Evolutionary conservation across 1,140 invertebrate genomes (phyloP).

Genomic region (Dendroctonus ponderosae): DNA sequence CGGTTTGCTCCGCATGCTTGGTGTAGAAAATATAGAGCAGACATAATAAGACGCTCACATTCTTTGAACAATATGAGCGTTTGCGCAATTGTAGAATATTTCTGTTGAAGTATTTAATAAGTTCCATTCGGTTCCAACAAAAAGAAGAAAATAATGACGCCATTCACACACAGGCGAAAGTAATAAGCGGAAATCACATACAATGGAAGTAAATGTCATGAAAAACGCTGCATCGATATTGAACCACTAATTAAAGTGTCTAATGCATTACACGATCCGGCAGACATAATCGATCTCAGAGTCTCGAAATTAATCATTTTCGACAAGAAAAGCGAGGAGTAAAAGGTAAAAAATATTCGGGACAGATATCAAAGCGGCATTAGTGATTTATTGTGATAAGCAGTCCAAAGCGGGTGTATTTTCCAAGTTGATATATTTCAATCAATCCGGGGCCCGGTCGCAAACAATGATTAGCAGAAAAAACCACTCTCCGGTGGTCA

Average conservation of each 20-base stretch:
- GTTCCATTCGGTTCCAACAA: too few species aligned
- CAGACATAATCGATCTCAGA: constrained; percentile 14
- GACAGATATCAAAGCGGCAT: constrained; percentile 42
- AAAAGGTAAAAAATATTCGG: constrained; percentile 41
- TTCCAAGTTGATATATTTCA: constrained; percentile 47
- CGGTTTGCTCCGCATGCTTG: too few species aligned
- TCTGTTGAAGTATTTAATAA: too few species aligned
- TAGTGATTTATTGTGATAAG: constrained; percentile 48
- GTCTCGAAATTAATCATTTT: constrained; percentile 43
- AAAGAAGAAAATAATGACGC: too few species aligned
- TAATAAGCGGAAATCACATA: too few species aligned
- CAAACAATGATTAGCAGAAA: constrained; percentile 48
- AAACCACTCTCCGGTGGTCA: constrained; percentile 46
- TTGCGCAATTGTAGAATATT: too few species aligned
- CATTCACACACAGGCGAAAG: too few species aligned
- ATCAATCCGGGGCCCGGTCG: constrained; percentile 42
- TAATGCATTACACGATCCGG: constrained; percentile 16
- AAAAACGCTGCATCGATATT: too few species aligned
- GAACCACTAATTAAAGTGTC: constrained; percentile 15
- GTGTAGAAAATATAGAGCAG: too few species aligned
- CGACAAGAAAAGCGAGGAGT: constrained; percentile 33
- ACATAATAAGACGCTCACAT: too few species aligned
- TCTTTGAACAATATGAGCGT: too few species aligned
- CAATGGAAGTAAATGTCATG: too few species aligned
- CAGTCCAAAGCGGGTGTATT: constrained; percentile 40